Evolutionary conservation across 2,797 vertebrate genomes (phyloP).

Genomic region (Glyptemys insculpta): DNA sequence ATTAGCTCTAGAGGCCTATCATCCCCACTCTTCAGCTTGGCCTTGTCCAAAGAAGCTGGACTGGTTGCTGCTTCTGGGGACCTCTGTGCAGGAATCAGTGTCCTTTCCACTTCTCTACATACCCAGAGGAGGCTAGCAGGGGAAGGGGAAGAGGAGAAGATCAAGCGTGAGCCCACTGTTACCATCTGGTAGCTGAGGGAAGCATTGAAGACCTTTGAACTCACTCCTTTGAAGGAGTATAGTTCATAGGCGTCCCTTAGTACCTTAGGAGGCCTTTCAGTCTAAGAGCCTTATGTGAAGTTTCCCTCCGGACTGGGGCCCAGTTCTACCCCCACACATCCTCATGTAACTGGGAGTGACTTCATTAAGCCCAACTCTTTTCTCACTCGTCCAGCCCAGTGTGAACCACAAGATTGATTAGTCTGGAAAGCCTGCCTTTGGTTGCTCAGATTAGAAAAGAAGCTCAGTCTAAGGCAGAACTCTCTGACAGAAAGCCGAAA

Average conservation of each 20-base stretch:
- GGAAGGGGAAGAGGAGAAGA: not conserved
- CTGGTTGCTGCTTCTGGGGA: not conserved
- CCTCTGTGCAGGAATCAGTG: not conserved
- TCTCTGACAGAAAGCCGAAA: not conserved
- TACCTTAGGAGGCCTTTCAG: not conserved
- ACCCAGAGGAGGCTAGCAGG: not conserved
- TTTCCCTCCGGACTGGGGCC: not conserved
- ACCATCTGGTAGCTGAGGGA: not conserved
- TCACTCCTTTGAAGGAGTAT: not conserved
- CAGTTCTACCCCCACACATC: not conserved
- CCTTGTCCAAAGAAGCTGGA: not conserved
- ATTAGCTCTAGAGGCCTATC: not conserved
- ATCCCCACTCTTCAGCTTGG: not conserved
- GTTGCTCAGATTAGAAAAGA: no score
- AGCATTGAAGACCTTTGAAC: not conserved
- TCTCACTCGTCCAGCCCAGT: accelerated
- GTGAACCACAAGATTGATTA: not conserved
- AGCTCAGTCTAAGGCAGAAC: not conserved
- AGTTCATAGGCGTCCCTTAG: not conserved
- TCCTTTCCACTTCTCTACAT: not conserved
- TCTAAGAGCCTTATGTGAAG: not conserved
- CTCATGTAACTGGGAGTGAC: not conserved
- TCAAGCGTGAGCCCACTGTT: not conserved
- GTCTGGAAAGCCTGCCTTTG: not conserved
- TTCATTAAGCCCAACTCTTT: not conserved